Conservation (phyloP, 1,140 invertebrate genomes). For the Anoplophora glabripennis region DNA sequence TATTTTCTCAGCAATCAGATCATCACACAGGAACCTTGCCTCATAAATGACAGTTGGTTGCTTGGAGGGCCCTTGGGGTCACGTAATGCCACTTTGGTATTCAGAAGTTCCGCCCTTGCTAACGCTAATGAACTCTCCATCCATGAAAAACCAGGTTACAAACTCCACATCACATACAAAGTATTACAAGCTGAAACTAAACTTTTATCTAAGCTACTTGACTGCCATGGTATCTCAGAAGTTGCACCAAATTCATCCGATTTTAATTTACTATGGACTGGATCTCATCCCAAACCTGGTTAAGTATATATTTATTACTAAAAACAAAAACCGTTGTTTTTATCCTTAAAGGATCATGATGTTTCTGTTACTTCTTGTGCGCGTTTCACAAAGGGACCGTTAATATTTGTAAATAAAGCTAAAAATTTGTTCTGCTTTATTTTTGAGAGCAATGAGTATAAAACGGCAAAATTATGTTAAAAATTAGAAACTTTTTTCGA, state of each 20-base stretch:
- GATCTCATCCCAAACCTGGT: slow-evolving; percentile 86
- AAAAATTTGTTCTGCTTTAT: no score
- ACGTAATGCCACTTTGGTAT: slow-evolving; percentile 54
- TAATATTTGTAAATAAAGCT: no score
- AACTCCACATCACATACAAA: slow-evolving; percentile 77
- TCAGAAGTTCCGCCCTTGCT: slow-evolving; percentile 57
- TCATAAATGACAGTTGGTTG: slow-evolving; percentile 49
- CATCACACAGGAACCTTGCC: slow-evolving; percentile 12
- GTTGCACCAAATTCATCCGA: slow-evolving; percentile 63
- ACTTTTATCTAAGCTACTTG: slow-evolving; percentile 67
- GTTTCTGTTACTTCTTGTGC: no score
- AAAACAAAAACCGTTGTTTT: neutral
- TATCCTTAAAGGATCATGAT: no score
- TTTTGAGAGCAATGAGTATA: no score
- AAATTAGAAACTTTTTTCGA: no score
- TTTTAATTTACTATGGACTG: slow-evolving; percentile 89
- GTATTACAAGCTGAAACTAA: slow-evolving; percentile 78
- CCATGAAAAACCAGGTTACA: slow-evolving; percentile 61
- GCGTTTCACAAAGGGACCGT: no score
- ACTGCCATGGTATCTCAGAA: slow-evolving; percentile 71
- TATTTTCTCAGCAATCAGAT: slow-evolving; percentile 16
- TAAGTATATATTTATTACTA: neutral
- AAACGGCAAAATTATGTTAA: no score
- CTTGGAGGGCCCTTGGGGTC: slow-evolving; percentile 55
- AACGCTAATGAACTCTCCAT: slow-evolving; percentile 34